These are phyloP conservation scores for Antennarius striatus DNA, from an alignment of 2,113 vertebrate genomes.

Conservation along the genomic window DNA sequence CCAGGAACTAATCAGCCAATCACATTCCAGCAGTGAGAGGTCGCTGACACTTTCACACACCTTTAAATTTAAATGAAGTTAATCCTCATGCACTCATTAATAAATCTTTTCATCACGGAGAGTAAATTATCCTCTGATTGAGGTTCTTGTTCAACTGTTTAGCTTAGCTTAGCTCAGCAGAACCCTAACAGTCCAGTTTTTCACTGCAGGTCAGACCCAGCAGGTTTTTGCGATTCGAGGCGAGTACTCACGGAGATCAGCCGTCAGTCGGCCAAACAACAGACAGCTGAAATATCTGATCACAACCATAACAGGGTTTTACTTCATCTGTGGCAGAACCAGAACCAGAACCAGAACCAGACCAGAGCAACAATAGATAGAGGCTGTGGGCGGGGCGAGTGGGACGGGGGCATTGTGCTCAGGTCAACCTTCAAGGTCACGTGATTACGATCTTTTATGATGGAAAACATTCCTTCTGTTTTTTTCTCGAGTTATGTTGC, in stretches of 20 bases:
- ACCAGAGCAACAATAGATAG: slow-evolving; percentile 30
- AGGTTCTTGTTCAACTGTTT: too few species aligned
- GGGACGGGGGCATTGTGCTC: slow-evolving; percentile 23
- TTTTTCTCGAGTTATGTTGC: background rate
- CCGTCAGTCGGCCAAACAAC: slow-evolving; percentile 3
- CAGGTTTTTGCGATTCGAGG: background rate
- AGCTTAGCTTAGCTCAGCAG: too few species aligned
- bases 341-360: background rate
- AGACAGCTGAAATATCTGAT: background rate
- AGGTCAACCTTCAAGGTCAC: slow-evolving; percentile 39
- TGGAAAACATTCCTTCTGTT: background rate
- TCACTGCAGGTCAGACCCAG: too few species aligned
- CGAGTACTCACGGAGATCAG: slow-evolving; percentile 32
- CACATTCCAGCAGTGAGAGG: slow-evolving; percentile 18
- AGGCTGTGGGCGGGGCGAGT: slow-evolving; percentile 14
- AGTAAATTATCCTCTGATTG: too few species aligned
- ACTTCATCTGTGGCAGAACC: background rate
- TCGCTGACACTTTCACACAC: background rate
- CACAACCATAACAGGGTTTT: too few species aligned
- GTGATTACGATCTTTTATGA: slow-evolving; percentile 25
- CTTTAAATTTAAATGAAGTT: too few species aligned
- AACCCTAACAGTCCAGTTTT: too few species aligned
- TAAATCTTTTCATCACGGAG: too few species aligned
- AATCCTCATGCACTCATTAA: too few species aligned
- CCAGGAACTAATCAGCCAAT: slow-evolving; percentile 15